These are phyloP conservation scores for Hetaerina titia DNA, from an alignment of 2,888 invertebrate genomes.

Conservation along the genomic window DNA sequence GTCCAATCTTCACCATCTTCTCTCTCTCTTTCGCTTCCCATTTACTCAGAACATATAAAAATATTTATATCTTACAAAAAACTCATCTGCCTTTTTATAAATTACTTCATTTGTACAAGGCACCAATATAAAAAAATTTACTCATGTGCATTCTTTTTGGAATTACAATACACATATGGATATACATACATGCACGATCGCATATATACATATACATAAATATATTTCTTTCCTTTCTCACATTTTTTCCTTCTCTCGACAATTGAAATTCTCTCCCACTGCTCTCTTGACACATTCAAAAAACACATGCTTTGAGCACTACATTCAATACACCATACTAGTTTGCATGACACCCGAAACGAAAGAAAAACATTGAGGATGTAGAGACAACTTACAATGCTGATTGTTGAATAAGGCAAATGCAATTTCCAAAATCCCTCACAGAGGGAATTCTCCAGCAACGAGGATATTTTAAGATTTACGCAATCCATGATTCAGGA, in stretches of 20 bases:
- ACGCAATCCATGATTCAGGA: no score
- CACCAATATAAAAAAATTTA: slow-evolving; percentile 77
- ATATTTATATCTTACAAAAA: slow-evolving; percentile 85
- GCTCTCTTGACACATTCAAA: background rate
- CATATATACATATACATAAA: background rate
- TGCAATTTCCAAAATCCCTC: no score
- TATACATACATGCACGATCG: background rate
- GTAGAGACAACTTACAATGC: background rate
- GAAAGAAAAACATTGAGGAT: background rate
- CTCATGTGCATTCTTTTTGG: slow-evolving; percentile 69
- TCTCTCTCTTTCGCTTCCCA: slow-evolving; percentile 22
- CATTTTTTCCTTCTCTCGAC: background rate
- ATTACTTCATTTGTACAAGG: slow-evolving; percentile 76
- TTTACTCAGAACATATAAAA: slow-evolving; percentile 82
- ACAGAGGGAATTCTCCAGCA: no score
- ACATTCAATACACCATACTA: background rate
- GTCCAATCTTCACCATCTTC: slow-evolving; percentile 44
- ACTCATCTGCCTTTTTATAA: slow-evolving; percentile 83
- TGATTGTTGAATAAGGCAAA: background rate
- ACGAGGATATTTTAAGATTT: no score
- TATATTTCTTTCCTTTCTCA: background rate
- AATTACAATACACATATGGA: slow-evolving; percentile 69
- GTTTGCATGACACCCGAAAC: background rate
- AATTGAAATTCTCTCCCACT: background rate
- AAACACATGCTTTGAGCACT: background rate